Conservation (phyloP, 2,888 invertebrate species). For the Apodemia mormo region DNA sequence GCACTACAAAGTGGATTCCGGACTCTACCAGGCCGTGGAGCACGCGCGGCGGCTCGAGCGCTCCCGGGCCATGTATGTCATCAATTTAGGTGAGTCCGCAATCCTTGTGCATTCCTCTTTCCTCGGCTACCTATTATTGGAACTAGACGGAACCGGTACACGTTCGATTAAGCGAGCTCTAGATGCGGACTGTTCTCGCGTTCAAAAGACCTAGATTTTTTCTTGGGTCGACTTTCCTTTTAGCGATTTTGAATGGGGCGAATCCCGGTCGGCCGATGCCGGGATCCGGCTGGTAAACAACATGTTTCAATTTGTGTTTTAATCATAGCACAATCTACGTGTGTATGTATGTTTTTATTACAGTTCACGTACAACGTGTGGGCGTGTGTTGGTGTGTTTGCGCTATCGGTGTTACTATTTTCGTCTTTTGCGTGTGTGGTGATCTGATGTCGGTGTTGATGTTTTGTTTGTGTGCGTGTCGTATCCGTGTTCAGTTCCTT, state of each 20-base stretch:
- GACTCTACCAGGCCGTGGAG: conserved; percentile 77
- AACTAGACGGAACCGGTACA: conserved; percentile 69
- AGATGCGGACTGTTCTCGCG: conserved; percentile 35
- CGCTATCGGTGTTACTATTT: conserved; percentile 76
- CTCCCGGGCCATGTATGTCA: conserved; percentile 82
- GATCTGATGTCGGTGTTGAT: conserved; percentile 48
- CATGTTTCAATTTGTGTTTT: conserved; percentile 68
- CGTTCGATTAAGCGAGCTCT: conserved; percentile 46
- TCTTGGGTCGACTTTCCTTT: conserved; percentile 52
- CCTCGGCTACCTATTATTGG: conserved; percentile 61
- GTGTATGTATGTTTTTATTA: conserved; percentile 76
- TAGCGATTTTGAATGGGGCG: conserved; percentile 37
- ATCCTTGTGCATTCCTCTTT: conserved; percentile 52
- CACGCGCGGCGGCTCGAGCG: conserved; percentile 77
- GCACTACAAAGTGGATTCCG: conserved; percentile 75
- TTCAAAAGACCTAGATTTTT: conserved; percentile 51
- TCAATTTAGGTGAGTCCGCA: conserved; percentile 80
- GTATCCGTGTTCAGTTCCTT: conserved; percentile 72
- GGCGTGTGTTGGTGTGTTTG: conserved; percentile 79
- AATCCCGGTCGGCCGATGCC: conserved; percentile 33
- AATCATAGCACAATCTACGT: conserved; percentile 63
- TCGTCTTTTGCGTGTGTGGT: conserved; percentile 51
- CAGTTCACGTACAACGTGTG: conserved; percentile 74
- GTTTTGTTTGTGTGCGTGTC: conserved; percentile 49
- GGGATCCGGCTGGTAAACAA: conserved; percentile 42